Evolutionary conservation across 2,888 invertebrate species (phyloP).

Genomic region (Mystacides longicornis): DNA sequence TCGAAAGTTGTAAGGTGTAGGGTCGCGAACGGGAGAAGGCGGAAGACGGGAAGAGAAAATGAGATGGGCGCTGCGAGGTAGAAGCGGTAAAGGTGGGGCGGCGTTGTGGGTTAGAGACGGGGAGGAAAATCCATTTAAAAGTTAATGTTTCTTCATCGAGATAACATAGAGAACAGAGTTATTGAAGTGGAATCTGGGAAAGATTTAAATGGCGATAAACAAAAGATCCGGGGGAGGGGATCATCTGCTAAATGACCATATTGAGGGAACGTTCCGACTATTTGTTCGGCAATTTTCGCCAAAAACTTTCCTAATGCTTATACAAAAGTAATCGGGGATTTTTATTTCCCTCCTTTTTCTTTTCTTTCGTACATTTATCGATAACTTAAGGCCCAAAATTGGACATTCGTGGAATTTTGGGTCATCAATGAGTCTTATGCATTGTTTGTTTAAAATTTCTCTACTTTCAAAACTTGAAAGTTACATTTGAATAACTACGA

Average conservation of each 20-base stretch:
- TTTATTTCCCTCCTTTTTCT: too few relatives aligned
- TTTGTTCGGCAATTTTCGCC: neutral
- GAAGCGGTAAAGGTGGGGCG: too few relatives aligned
- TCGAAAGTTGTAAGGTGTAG: too few relatives aligned
- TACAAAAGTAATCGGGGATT: neutral
- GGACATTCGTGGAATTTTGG: too few relatives aligned
- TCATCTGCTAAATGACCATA: conserved; percentile 2
- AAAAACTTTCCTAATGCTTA: neutral
- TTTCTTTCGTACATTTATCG: too few relatives aligned
- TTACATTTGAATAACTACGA: too few relatives aligned
- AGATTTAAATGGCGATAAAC: conserved; percentile 5
- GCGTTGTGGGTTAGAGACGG: neutral
- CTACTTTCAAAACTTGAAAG: too few relatives aligned
- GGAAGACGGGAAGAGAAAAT: neutral
- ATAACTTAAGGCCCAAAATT: too few relatives aligned
- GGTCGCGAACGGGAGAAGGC: neutral
- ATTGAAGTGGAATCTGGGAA: conserved; percentile 6
- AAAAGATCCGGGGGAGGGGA: neutral
- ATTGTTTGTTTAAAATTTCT: too few relatives aligned
- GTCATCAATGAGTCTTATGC: too few relatives aligned
- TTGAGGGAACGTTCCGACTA: neutral
- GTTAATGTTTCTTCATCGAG: conserved; percentile 8
- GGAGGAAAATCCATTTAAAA: conserved; percentile 7
- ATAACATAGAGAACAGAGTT: conserved; percentile 1
- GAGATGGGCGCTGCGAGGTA: too few relatives aligned